Evolutionary conservation across 2,797 vertebrate species (phyloP).

Genomic region (Borostomias antarcticus): DNA sequence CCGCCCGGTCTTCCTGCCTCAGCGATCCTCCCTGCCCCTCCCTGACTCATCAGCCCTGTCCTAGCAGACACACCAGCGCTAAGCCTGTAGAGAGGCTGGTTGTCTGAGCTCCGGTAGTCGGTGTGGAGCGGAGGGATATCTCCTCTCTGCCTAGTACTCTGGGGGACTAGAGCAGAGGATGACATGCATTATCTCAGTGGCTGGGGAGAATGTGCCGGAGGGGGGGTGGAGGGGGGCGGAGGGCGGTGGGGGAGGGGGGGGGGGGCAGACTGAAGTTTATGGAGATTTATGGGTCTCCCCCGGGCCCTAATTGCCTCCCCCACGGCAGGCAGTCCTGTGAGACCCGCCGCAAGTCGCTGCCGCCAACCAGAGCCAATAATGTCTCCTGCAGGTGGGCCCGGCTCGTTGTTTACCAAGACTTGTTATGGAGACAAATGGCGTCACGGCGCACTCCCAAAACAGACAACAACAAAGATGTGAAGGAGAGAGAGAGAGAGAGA

Average conservation of each 20-base stretch:
- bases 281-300: constrained; percentile 82
- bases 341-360: constrained; percentile 62
- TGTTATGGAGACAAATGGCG: constrained; percentile 81
- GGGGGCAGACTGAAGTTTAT: constrained; percentile 76
- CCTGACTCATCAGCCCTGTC: not conserved
- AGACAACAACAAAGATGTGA: constrained; percentile 56
- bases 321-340: constrained; percentile 73
- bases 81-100: too few species aligned
- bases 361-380: constrained; percentile 68
- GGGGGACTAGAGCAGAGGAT: constrained; percentile 45
- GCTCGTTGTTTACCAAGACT: constrained; percentile 71
- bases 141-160: constrained; percentile 24
- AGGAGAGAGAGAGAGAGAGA: constrained; percentile 9
- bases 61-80: too few species aligned
- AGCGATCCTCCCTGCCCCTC: not conserved
- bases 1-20: not conserved
- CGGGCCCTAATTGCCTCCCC: constrained; percentile 77
- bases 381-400: constrained; percentile 77
- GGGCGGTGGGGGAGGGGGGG: constrained; percentile 26
- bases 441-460: constrained; percentile 47
- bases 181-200: constrained; percentile 66
- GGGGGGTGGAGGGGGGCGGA: constrained; percentile 31
- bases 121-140: constrained; percentile 32
- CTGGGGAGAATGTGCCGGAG: constrained; percentile 60
- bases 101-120: constrained; percentile 1